A percentile compares a stretch with the other conserved stretches of the same genome.
Evolutionary conservation across 92 coral and sea anemone species (phyloP).

Genomic region (Phenganax stokvisi): DNA sequence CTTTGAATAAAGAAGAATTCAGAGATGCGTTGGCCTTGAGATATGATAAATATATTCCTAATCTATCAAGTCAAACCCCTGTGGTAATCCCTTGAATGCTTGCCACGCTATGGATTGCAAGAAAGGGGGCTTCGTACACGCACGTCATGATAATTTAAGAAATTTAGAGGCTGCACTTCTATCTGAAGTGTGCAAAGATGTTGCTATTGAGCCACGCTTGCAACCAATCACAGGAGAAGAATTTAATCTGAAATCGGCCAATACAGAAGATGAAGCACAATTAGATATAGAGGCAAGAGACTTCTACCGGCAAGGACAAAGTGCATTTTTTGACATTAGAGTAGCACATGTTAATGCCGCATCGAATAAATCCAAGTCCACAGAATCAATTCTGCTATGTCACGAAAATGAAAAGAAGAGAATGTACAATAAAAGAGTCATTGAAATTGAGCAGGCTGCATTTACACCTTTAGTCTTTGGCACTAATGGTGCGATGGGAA

Average conservation of each 20-base stretch:
- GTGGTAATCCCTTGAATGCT: neutral
- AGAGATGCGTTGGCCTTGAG: slow-evolving; percentile 14
- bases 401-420: neutral
- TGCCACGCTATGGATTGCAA: slow-evolving; percentile 4
- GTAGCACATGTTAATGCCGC: neutral
- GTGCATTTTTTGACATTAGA: slow-evolving; percentile 14
- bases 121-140: slow-evolving; percentile 9
- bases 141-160: neutral
- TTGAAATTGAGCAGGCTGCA: neutral
- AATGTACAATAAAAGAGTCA: neutral
- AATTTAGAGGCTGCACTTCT: neutral
- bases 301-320: slow-evolving; percentile 9
- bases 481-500: neutral
- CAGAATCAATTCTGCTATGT: too few species aligned
- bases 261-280: slow-evolving; percentile 11
- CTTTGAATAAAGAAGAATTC: slow-evolving; percentile 8
- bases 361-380: too few species aligned
- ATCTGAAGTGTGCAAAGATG: slow-evolving; percentile 6
- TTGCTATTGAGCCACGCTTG: slow-evolving; percentile 14
- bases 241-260: neutral
- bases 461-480: neutral
- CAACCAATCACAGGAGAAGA: neutral
- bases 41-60: slow-evolving; percentile 6
- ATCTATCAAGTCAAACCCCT: neutral
- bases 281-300: slow-evolving; percentile 13